phyloP scores from a whole-genome alignment of 2,888 invertebrate genomes.

The Mythimna pallens region DNA sequence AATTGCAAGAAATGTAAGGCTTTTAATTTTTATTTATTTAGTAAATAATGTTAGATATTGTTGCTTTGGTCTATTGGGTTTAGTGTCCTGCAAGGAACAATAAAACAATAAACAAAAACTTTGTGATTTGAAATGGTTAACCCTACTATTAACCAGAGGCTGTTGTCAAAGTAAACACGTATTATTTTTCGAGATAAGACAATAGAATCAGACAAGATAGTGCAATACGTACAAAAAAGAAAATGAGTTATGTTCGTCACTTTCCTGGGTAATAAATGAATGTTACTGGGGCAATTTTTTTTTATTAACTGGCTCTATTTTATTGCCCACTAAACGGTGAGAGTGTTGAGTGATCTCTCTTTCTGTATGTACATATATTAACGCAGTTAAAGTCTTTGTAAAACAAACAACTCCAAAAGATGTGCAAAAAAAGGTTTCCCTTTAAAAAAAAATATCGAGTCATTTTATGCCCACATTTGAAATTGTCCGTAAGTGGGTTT shows the following conservation, averaged over 20 bases:
- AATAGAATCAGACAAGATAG: not conserved
- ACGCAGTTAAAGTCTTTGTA: not conserved
- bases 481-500: conserved; percentile 1
- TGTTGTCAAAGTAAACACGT: not conserved
- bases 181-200: not conserved
- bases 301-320: not conserved
- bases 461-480: not conserved
- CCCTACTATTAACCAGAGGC: not conserved
- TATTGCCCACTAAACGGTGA: not conserved
- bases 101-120: no score
- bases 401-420: not conserved
- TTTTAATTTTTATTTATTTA: no score
- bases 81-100: no score
- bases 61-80: no score
- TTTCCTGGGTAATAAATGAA: not conserved
- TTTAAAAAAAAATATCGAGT: not conserved
- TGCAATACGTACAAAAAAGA: not conserved
- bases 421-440: not conserved
- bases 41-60: no score
- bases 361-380: no score
- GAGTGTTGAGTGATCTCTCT: not conserved
- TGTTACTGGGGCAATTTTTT: not conserved
- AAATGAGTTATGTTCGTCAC: not conserved
- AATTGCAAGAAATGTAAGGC: no score
- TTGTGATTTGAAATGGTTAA: not conserved